A percentile compares a stretch with the other conserved stretches of the same genome.
Conservation (phyloP, 2,797 vertebrate species). For the Staurois parvus region DNA sequence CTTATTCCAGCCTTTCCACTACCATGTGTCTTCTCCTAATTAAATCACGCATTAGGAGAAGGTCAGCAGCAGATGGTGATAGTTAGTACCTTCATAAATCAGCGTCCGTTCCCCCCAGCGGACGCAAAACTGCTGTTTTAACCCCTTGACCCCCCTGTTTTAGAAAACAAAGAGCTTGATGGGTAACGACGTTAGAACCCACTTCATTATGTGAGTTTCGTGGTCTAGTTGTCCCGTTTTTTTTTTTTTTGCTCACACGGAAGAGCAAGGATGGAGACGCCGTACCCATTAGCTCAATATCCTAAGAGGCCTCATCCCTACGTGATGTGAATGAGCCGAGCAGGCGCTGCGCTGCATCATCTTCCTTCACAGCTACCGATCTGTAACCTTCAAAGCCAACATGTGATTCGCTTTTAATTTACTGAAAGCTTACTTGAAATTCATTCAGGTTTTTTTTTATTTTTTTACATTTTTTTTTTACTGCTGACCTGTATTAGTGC, state of each 20-base stretch:
- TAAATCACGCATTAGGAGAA: conserved; percentile 33
- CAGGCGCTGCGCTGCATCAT: neutral
- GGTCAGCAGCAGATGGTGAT: conserved; percentile 48
- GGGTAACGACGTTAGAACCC: conserved; percentile 28
- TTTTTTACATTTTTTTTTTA: neutral
- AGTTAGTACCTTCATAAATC: conserved; percentile 46
- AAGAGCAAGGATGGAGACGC: neutral
- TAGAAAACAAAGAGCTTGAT: conserved; percentile 39
- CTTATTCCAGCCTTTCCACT: neutral
- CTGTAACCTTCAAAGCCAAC: conserved; percentile 39
- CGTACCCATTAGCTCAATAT: conserved; percentile 33
- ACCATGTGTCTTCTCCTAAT: conserved; percentile 43
- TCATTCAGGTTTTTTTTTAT: neutral
- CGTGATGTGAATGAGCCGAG: conserved; percentile 34
- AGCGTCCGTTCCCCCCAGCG: neutral
- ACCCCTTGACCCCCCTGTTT: conserved; percentile 38
- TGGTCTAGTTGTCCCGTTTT: neutral
- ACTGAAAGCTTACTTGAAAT: conserved; percentile 48
- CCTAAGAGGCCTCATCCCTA: neutral
- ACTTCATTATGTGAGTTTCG: conserved; percentile 11
- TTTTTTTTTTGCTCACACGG: neutral
- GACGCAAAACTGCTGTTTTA: conserved; percentile 49
- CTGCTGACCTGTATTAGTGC: conserved; percentile 33
- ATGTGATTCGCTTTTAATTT: conserved; percentile 50
- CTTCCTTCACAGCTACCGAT: conserved; percentile 20